These are phyloP conservation scores for Ametastegia equiseti DNA, from an alignment of 2,888 invertebrate genomes.

Conservation along the genomic window DNA sequence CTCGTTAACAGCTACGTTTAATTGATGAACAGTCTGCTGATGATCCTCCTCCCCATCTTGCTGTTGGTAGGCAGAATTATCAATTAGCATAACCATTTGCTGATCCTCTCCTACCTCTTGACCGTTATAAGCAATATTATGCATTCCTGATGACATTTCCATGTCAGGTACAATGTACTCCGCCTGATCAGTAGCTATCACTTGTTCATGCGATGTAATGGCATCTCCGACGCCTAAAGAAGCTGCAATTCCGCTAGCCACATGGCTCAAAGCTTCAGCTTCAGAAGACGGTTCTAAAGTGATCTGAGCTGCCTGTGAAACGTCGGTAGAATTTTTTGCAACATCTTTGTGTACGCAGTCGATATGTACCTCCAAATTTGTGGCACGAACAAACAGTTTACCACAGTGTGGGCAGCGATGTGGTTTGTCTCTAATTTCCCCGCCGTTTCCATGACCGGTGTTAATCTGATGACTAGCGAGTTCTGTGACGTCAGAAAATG, in stretches of 20 bases:
- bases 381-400: conserved; percentile 83
- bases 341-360: conserved; percentile 82
- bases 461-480: conserved; percentile 69
- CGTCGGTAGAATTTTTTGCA: conserved; percentile 52
- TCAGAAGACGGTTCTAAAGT: conserved; percentile 77
- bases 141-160: conserved; percentile 57
- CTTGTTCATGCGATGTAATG: conserved; percentile 80
- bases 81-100: conserved; percentile 72
- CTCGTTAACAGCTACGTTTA: conserved; percentile 67
- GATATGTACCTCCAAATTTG: conserved; percentile 85
- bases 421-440: conserved; percentile 66
- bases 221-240: conserved; percentile 78
- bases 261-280: conserved; percentile 78
- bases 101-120: conserved; percentile 72
- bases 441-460: conserved; percentile 63
- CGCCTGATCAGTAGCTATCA: conserved; percentile 58
- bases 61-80: conserved; percentile 65
- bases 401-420: conserved; percentile 86
- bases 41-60: conserved; percentile 52
- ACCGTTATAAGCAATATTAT: conserved; percentile 66
- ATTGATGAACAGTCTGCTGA: conserved; percentile 66
- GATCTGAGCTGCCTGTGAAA: conserved; percentile 57
- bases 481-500: conserved; percentile 65
- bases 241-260: conserved; percentile 79
- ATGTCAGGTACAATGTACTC: conserved; percentile 67